Conservation (phyloP, 2,797 vertebrate genomes). For the Hapalemur alaotrensis region DNA sequence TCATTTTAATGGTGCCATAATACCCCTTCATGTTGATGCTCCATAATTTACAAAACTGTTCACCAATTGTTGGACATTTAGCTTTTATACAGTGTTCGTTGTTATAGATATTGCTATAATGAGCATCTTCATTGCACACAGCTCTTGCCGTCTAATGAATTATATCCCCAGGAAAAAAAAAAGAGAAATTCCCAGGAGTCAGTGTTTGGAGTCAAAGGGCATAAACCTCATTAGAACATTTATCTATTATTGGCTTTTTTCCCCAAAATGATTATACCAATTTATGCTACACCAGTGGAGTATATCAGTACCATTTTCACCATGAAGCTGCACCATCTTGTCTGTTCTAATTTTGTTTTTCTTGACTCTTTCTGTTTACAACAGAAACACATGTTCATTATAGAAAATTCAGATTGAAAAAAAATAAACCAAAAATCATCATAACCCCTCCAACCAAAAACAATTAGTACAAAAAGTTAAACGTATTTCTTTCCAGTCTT, state of each 20-base stretch:
- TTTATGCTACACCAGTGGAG: too few relatives aligned
- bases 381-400: neutral
- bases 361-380: neutral
- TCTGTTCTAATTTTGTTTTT: neutral
- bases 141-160: conserved; percentile 38
- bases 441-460: neutral
- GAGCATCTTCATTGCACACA: neutral
- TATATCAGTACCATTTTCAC: neutral
- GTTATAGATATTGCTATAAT: neutral
- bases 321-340: neutral
- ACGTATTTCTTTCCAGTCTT: neutral
- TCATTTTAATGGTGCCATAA: conserved; percentile 47
- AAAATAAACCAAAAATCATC: neutral
- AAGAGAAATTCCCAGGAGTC: conserved; percentile 37
- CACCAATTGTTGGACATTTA: conserved; percentile 42
- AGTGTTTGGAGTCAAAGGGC: conserved; percentile 37
- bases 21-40: neutral
- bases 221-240: conserved; percentile 27
- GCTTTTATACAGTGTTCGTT: conserved; percentile 47
- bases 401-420: neutral
- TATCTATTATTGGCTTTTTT: neutral
- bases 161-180: conserved; percentile 12
- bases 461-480: neutral
- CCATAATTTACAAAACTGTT: conserved; percentile 57
- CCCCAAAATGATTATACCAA: neutral